Evolutionary conservation across 1,140 invertebrate genomes (phyloP).

Genomic region (Steinernema khuongi): DNA sequence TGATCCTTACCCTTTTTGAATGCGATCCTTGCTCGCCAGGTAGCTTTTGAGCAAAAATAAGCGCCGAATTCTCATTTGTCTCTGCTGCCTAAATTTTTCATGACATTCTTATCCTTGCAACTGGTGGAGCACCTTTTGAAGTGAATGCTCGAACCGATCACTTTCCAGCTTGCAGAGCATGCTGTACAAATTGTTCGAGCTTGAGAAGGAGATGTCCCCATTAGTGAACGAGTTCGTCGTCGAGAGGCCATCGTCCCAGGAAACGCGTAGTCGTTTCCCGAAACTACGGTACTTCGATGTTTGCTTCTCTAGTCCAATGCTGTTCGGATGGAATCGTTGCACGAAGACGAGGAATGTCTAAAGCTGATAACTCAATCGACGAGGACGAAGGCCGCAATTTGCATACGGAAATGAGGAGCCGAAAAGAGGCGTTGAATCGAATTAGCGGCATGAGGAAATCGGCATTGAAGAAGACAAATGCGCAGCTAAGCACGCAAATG

Average conservation of each 20-base stretch:
- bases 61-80: not conserved
- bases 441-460: constrained; percentile 9
- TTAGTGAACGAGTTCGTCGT: not conserved
- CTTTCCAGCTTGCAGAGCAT: constrained; percentile 7
- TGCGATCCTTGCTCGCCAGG: no score
- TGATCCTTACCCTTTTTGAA: no score
- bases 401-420: constrained; percentile 8
- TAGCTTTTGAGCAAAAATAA: constrained; percentile 5
- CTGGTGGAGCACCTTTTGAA: not conserved
- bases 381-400: not conserved
- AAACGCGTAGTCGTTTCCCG: not conserved
- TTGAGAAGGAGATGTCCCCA: not conserved
- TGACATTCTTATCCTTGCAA: not conserved
- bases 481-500: not conserved
- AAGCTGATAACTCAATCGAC: not conserved
- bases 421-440: constrained; percentile 13
- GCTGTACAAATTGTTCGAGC: not conserved
- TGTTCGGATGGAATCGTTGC: not conserved
- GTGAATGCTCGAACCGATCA: not conserved
- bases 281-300: constrained; percentile 9
- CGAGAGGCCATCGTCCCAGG: not conserved
- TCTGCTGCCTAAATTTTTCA: not conserved
- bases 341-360: not conserved
- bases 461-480: not conserved
- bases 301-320: not conserved